These are phyloP conservation scores for Recurvirostra avosetta DNA, from an alignment of 2,113 vertebrate species.

Conservation along the genomic window DNA sequence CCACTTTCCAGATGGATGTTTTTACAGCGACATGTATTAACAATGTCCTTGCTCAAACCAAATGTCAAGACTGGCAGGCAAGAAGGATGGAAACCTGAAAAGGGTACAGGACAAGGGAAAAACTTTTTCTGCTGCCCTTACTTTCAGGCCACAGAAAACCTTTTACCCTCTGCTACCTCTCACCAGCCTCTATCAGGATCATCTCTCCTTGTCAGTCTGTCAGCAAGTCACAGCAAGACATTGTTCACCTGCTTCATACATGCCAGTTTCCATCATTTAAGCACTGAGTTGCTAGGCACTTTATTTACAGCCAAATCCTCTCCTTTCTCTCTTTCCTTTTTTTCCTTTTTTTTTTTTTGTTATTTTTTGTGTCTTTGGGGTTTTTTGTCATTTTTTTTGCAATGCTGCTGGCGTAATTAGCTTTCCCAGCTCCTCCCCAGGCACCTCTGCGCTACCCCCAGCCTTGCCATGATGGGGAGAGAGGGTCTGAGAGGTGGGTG, in stretches of 20 bases:
- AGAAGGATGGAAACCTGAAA: background rate
- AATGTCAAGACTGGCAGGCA: background rate
- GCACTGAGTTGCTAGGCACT: background rate
- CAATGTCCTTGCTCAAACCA: background rate
- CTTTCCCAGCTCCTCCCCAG: background rate
- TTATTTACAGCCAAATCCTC: background rate
- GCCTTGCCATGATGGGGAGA: background rate
- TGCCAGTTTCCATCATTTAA: background rate
- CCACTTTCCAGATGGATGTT: background rate
- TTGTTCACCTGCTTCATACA: background rate
- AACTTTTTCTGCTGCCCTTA: background rate
- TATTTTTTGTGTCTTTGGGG: background rate
- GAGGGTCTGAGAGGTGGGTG: background rate
- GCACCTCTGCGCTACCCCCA: fast-evolving
- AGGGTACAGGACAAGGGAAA: background rate
- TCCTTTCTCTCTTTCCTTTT: fast-evolving
- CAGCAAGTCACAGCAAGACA: background rate
- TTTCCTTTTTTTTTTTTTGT: fast-evolving
- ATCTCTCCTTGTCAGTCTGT: background rate
- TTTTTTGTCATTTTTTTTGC: background rate
- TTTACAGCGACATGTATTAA: fast-evolving
- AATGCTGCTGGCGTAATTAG: fast-evolving
- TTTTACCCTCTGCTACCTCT: background rate
- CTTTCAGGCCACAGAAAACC: background rate
- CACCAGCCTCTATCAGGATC: background rate